Percentiles rank a stretch among this genome's conserved stretches.
These are phyloP conservation scores for Mastigias papua DNA, from an alignment of 30 jellyfish, hydroid and myxozoan species.

Conservation along the genomic window DNA sequence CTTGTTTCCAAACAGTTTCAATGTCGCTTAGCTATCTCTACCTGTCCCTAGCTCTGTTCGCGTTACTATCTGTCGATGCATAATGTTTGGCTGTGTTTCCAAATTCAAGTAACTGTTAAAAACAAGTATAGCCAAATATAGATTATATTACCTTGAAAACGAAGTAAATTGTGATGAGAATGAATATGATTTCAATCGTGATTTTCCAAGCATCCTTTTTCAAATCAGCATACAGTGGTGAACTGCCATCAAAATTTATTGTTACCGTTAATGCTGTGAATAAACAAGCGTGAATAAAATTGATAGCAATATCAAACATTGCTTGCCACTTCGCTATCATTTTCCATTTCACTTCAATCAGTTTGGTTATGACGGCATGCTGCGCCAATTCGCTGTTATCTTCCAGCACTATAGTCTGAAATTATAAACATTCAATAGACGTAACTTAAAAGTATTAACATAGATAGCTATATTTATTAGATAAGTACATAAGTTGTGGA, in stretches of 20 bases:
- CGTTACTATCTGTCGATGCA: no score
- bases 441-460: no score
- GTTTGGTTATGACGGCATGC: constrained; percentile 83
- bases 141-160: constrained; percentile 77
- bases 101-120: no score
- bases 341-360: constrained; percentile 89
- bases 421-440: not conserved
- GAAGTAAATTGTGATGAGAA: constrained; percentile 76
- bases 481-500: no score
- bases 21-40: no score
- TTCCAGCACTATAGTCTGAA: constrained; percentile 50
- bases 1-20: no score
- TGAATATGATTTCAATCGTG: constrained; percentile 76
- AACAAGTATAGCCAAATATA: no score
- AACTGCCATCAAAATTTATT: not conserved
- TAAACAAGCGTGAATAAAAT: constrained; percentile 62
- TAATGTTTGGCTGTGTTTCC: no score
- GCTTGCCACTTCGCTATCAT: constrained; percentile 69
- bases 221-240: constrained; percentile 43
- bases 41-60: no score
- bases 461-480: no score
- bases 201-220: constrained; percentile 76
- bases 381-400: constrained; percentile 65
- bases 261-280: constrained; percentile 70
- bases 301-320: constrained; percentile 47